Evolutionary conservation across 2,888 invertebrate genomes (phyloP).

Genomic region (Syritta pipiens): DNA sequence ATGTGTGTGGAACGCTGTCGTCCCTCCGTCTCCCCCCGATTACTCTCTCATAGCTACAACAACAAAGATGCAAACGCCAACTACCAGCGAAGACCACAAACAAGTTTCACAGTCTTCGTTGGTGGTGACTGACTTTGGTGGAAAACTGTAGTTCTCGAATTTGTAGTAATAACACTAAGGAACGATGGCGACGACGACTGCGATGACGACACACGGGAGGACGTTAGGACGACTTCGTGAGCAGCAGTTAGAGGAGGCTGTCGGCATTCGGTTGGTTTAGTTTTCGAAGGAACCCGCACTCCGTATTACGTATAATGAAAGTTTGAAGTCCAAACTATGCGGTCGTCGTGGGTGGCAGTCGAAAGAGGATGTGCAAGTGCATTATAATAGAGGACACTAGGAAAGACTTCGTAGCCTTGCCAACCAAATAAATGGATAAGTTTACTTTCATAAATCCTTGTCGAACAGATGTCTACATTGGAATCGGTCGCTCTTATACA

Average conservation of each 20-base stretch:
- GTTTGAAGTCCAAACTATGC: slow-evolving; percentile 58
- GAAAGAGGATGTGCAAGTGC: slow-evolving; percentile 14
- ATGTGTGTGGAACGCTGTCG: slow-evolving; percentile 29
- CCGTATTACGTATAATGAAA: slow-evolving; percentile 30
- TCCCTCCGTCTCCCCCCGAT: background rate
- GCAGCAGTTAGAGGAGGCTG: slow-evolving; percentile 22
- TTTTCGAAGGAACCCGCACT: slow-evolving; percentile 4
- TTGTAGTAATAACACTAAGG: slow-evolving; percentile 57
- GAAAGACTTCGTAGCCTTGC: slow-evolving; percentile 5
- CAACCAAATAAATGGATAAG: slow-evolving; percentile 64
- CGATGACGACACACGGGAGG: slow-evolving; percentile 40
- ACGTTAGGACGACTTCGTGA: background rate
- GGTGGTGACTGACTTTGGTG: slow-evolving; percentile 13
- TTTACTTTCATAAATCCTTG: slow-evolving; percentile 67
- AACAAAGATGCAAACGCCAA: slow-evolving; percentile 18
- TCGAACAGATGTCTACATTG: slow-evolving; percentile 66
- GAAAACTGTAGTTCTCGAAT: slow-evolving; percentile 42
- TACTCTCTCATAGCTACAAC: slow-evolving; percentile 23
- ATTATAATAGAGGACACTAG: background rate
- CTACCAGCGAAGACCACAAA: slow-evolving; percentile 48
- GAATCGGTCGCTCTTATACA: slow-evolving; percentile 20
- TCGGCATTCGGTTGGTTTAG: background rate
- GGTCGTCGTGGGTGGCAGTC: too few species aligned
- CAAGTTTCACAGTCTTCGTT: slow-evolving; percentile 27
- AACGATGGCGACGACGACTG: too few species aligned